These are phyloP conservation scores for Phenacoccus solenopsis DNA, from an alignment of 1,140 invertebrate species.

Conservation along the genomic window DNA sequence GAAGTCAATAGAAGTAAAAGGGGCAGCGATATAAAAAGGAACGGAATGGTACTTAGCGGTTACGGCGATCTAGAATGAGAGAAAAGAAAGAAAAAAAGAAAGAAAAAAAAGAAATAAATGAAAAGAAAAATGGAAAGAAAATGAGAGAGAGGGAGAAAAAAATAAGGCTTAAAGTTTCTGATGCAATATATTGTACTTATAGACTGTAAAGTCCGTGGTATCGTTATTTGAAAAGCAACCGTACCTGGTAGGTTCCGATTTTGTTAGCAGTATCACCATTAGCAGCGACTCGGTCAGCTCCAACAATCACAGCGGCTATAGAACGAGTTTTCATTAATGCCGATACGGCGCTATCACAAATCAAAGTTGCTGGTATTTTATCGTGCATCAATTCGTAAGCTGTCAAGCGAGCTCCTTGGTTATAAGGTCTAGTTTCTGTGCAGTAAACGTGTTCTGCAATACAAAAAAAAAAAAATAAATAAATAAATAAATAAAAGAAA, in stretches of 20 bases:
- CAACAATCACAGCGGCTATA: constrained; percentile 68
- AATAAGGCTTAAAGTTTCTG: background rate
- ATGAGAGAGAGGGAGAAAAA: too few species aligned
- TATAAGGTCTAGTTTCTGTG: constrained; percentile 95
- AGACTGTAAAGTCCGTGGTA: background rate
- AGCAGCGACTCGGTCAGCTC: constrained; percentile 78
- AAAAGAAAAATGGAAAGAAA: too few species aligned
- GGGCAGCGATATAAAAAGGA: constrained; percentile 92
- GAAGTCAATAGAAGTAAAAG: constrained; percentile 82
- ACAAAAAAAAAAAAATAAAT: background rate
- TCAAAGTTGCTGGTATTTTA: constrained; percentile 80
- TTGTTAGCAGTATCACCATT: constrained; percentile 99
- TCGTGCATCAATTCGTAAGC: constrained; percentile 91
- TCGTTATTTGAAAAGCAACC: background rate
- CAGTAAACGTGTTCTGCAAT: constrained; percentile 75
- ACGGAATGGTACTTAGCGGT: constrained; percentile 79
- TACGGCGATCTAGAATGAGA: constrained; percentile 76
- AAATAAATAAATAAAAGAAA: background rate
- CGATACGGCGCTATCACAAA: constrained; percentile 92
- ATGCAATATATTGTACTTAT: background rate
- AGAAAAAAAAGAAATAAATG: too few species aligned
- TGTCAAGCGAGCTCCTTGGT: constrained; percentile 89
- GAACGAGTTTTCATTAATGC: constrained; percentile 70
- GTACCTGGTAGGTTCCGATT: constrained; percentile 91
- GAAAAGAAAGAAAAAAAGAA: too few species aligned